Conservation (phyloP, 1,140 invertebrate species). For the Drosophila athabasca region DNA sequence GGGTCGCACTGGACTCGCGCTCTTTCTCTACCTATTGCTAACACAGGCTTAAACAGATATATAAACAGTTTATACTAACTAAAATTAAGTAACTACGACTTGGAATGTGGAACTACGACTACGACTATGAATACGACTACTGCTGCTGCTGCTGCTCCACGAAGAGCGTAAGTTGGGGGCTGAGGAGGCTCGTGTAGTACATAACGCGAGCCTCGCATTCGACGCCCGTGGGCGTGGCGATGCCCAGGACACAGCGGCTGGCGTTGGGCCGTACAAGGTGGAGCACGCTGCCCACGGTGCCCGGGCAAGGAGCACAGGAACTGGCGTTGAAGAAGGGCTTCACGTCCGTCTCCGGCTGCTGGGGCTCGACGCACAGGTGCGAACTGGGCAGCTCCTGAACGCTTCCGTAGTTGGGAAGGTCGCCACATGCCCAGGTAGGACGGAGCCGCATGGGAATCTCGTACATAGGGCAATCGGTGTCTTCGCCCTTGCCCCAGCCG, state of each 20-base stretch:
- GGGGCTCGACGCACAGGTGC: constrained; percentile 42
- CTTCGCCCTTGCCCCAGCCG: constrained; percentile 60
- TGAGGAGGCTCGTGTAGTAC: constrained; percentile 59
- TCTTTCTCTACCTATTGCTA: no score
- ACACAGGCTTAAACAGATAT: neutral
- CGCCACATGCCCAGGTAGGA: constrained; percentile 39
- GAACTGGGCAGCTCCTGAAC: constrained; percentile 22
- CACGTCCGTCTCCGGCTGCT: neutral
- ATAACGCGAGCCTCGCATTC: constrained; percentile 38
- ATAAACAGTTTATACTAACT: constrained; percentile 5
- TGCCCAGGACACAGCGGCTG: constrained; percentile 52
- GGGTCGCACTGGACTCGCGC: no score
- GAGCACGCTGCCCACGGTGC: constrained; percentile 51
- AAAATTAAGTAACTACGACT: constrained; percentile 9
- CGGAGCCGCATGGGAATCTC: constrained; percentile 66
- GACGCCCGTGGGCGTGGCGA: constrained; percentile 63
- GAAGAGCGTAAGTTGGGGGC: constrained; percentile 34
- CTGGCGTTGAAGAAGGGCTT: constrained; percentile 14
- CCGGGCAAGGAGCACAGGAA: constrained; percentile 51
- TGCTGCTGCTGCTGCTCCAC: constrained; percentile 42
- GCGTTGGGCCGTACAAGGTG: constrained; percentile 55
- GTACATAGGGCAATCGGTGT: constrained; percentile 58
- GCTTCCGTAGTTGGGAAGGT: constrained; percentile 19
- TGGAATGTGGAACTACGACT: neutral
- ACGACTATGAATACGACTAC: neutral